Conservation (phyloP, 2,113 vertebrate species). For the Alligator mississippiensis region DNA sequence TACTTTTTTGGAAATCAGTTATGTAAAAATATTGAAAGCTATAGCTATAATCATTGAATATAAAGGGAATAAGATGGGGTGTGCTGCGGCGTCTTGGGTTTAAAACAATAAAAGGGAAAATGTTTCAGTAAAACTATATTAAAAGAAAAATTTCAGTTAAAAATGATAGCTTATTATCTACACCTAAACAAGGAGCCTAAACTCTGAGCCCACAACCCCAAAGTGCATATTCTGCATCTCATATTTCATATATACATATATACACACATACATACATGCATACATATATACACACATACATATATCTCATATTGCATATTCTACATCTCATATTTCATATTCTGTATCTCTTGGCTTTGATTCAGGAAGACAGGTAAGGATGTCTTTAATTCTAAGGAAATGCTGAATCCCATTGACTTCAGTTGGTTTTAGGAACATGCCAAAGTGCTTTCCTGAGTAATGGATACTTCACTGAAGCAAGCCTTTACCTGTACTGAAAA, state of each 20-base stretch:
- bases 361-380: neutral
- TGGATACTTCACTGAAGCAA: neutral
- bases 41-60: neutral
- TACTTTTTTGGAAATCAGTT: neutral
- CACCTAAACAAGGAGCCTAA: neutral
- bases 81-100: neutral
- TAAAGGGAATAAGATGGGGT: neutral
- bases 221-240: neutral
- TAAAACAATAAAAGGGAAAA: neutral
- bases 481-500: neutral
- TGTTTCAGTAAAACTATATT: rapidly evolving
- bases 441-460: neutral
- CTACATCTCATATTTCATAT: neutral
- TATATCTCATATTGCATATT: too few species aligned
- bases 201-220: neutral
- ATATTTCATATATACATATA: too few species aligned
- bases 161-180: neutral
- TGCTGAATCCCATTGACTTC: neutral
- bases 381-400: neutral
- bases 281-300: too few species aligned
- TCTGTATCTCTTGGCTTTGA: neutral
- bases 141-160: neutral
- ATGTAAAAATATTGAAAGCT: neutral
- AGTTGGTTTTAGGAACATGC: neutral
- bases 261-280: too few species aligned